These are phyloP conservation scores for Pseudachorutes palmiensis DNA, from an alignment of 1,140 invertebrate genomes.

Conservation along the genomic window DNA sequence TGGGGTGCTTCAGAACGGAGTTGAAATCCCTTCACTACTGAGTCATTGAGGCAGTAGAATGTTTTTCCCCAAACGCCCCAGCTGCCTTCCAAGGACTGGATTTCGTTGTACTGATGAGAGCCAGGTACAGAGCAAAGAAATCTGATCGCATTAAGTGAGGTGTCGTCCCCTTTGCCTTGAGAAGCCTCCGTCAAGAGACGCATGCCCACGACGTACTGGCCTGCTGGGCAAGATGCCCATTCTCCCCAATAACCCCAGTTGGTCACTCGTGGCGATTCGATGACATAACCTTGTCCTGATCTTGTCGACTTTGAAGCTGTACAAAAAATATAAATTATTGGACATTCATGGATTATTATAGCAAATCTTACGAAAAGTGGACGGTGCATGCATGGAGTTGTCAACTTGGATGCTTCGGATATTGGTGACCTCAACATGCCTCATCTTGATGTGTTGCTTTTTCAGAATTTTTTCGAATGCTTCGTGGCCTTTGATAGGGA, in stretches of 20 bases:
- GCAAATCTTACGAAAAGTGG: no score
- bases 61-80: constrained; percentile 28
- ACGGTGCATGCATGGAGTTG: no score
- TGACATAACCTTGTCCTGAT: neutral
- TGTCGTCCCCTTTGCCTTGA: neutral
- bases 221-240: neutral
- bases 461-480: no score
- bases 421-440: no score
- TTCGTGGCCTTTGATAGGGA: no score
- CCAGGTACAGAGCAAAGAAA: neutral
- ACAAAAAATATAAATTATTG: no score
- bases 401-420: no score
- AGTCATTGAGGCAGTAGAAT: constrained; percentile 15
- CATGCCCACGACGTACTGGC: neutral
- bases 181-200: neutral
- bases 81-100: constrained; percentile 16
- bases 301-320: no score
- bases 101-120: neutral
- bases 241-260: neutral
- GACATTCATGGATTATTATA: no score
- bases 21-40: constrained; percentile 21
- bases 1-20: constrained; percentile 17
- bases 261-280: neutral
- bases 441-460: no score
- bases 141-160: neutral